Evolutionary conservation across 2,113 vertebrate genomes (phyloP).

Genomic region (Silurus meridionalis): DNA sequence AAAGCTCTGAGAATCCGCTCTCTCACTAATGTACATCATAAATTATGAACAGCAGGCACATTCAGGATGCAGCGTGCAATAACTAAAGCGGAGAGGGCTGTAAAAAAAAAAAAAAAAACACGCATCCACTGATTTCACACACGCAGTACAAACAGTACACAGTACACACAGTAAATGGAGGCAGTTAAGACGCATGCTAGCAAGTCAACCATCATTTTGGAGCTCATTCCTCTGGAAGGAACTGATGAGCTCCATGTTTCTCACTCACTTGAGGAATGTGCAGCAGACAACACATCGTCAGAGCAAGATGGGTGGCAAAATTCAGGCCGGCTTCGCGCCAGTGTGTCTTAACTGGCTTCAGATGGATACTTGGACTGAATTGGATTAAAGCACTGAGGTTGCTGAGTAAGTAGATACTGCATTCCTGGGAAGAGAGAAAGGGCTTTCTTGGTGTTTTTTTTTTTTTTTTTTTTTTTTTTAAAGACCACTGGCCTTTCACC

Average conservation of each 20-base stretch:
- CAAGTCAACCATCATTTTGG: constrained; percentile 36
- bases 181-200: constrained; percentile 28
- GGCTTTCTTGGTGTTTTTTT: constrained; percentile 53
- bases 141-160: constrained; percentile 1
- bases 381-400: constrained; percentile 8
- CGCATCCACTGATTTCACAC: constrained; percentile 16
- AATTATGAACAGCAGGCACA: constrained; percentile 12
- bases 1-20: constrained; percentile 7
- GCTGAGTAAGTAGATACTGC: constrained; percentile 39
- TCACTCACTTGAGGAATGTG: constrained; percentile 32
- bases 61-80: neutral
- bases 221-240: constrained; percentile 11
- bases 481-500: constrained; percentile 78
- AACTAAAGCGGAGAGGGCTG: constrained; percentile 1
- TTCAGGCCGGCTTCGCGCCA: neutral
- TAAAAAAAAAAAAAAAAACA: constrained; percentile 34
- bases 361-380: constrained; percentile 37
- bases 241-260: constrained; percentile 33
- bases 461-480: constrained; percentile 44
- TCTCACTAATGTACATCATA: neutral
- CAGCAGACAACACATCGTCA: constrained; percentile 23
- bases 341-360: constrained; percentile 33
- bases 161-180: constrained; percentile 15
- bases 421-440: constrained; percentile 54
- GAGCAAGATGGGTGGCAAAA: constrained; percentile 29